Evolutionary conservation across 2,888 invertebrate species (phyloP), one percentile per base, ranked within the genome.

Genomic region (Anthrax anthrax): DNA sequence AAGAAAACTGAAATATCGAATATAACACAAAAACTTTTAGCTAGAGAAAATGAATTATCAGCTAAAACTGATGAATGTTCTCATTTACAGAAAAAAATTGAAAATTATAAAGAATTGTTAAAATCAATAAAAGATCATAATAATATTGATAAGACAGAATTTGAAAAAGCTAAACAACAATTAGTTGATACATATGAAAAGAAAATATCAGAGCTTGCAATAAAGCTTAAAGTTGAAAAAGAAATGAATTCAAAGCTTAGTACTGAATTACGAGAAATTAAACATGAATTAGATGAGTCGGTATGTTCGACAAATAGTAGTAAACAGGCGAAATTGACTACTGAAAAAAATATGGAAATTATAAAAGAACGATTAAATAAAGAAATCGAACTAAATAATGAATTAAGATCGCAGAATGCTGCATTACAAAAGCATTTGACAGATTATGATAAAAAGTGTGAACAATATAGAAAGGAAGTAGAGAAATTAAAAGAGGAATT

Each of bases 31-130:
- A 68, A 71, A 51, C 55, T 72, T 6, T 67, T 70, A 27, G 64
- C 65, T 10, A 59, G 72, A 2, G 70, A 72, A 38, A 56, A 67
- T 13, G 73, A 76, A 55, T 65, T 75, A 43, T 52, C 55, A 44
- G 60, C 57, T 8, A 70, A 65, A 51, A 55, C 50, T 14, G 63
- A 64, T n/a, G 65, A 65, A 48, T 67, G 62, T 39, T 53, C 54
- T 29, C 65, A 65, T 57, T 51, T 66, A 6, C 57, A 57, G 4
- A 61, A 61, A 10, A 65, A 65, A 49, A 51, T 67, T 47, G 58
- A 62, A 12, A 65, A 66, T 51, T 67, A 66, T 47, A 65, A 65
- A 47, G 64, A 66, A 34, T 60, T 64, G 60, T 39, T 69, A 1
- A 63, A 61, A 43, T 59, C 61, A 39, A 51, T 62, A 6, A 68